Evolutionary conservation across 1,140 invertebrate genomes (phyloP).

Genomic region (Uloborus diversus): DNA sequence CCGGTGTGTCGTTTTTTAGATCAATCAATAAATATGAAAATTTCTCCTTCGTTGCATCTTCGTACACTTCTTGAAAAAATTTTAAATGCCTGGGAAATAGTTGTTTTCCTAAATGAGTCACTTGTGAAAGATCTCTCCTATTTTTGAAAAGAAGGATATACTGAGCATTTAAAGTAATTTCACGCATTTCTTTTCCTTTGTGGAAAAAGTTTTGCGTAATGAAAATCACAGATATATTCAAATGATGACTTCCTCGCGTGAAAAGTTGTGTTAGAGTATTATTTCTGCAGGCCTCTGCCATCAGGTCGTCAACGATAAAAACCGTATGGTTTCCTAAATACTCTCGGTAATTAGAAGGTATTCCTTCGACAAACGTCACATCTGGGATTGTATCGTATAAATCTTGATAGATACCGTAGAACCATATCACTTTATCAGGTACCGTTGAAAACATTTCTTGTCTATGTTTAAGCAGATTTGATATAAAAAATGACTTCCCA

Average conservation of each 20-base stretch:
- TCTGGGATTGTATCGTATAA: background rate
- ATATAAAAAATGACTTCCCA: background rate
- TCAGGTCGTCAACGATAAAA: conserved; percentile 11
- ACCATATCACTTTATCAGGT: conserved; percentile 8
- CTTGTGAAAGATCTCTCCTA: background rate
- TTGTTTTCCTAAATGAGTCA: background rate
- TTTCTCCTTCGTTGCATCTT: conserved; percentile 22
- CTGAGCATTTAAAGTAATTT: conserved; percentile 13
- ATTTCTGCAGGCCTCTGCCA: background rate
- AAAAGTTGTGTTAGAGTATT: background rate
- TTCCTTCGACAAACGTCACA: conserved; percentile 4
- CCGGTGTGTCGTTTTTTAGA: conserved; percentile 11
- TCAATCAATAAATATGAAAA: conserved; percentile 32
- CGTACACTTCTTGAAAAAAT: conserved; percentile 12
- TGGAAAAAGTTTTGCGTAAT: conserved; percentile 18
- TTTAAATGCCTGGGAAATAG: background rate
- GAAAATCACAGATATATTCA: background rate
- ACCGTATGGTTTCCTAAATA: background rate
- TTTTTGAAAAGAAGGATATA: conserved; percentile 8
- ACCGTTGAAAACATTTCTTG: background rate
- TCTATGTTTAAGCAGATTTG: background rate
- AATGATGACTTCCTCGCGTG: conserved; percentile 22
- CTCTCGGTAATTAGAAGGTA: background rate
- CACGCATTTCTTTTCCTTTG: conserved; percentile 20
- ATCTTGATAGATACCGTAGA: background rate